A percentile compares a stretch with the other conserved stretches of the same genome.
Evolutionary conservation across 2,888 invertebrate species (phyloP).

Genomic region (Allolobophora icterica): DNA sequence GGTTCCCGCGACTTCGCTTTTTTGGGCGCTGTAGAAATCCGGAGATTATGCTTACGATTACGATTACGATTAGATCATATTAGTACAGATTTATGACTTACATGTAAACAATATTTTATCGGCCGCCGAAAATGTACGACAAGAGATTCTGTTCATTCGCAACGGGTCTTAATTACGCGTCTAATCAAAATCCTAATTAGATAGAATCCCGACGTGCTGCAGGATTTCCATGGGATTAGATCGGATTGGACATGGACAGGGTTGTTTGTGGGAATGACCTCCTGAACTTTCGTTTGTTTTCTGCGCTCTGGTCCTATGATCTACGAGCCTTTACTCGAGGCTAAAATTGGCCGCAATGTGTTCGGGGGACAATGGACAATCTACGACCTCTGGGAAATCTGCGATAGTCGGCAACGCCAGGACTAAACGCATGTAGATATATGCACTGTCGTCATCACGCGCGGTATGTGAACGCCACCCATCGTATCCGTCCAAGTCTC

Average conservation of each 20-base stretch:
- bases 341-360: constrained; percentile 11
- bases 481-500: not conserved
- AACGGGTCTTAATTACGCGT: not conserved
- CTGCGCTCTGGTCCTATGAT: not conserved
- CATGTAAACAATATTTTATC: not conserved
- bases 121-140: not conserved
- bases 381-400: constrained; percentile 10
- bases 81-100: not conserved
- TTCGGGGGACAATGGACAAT: constrained; percentile 7
- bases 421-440: not conserved
- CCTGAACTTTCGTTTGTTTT: not conserved
- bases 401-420: not conserved
- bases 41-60: too few species aligned
- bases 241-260: not conserved
- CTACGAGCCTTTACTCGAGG: not conserved
- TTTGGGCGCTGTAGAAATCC: too few species aligned
- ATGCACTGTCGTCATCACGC: not conserved
- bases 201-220: not conserved
- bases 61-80: too few species aligned
- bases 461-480: not conserved
- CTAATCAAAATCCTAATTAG: not conserved
- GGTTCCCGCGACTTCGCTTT: too few species aligned
- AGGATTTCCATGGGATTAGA: not conserved
- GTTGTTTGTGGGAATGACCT: not conserved
- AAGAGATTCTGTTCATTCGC: not conserved